Evolutionary conservation across 2,888 invertebrate species (phyloP), one percentile per base, ranked within the genome.

Genomic region (Pristionchus arcanus): DNA sequence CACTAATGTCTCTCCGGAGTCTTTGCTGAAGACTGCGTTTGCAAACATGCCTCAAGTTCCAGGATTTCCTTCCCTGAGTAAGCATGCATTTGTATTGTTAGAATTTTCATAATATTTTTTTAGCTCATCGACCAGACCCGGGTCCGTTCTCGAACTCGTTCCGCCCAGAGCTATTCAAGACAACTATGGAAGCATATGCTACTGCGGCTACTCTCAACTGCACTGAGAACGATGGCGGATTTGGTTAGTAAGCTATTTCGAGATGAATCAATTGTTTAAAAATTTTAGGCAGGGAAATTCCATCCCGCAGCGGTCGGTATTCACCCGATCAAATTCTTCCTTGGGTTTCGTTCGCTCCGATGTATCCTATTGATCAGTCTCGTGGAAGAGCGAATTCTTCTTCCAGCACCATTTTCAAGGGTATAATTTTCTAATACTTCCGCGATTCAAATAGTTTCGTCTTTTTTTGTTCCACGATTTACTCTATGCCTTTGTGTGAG

Each of bases 81-180:
- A 68, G 84, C 53, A 7, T 53, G 15, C 19, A 15, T n/a, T 49
- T 42, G 21, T 71, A 19, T 1, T n/a, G 15, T 59, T 53, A 9
- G 15, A 55, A 28, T 37, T 63, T 19, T 77, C 4, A 11, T 0
- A 9, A 11, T 49, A 49, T 49, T 49, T 49, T 49, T 83, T 25
- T 19, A 89, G 89, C 89, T 66, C 89, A 89, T 53, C 83, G 89
- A 37, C 89, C 89, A 28, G 89, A 89, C 28, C 83, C 83, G 25
- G 84, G 89, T 19, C 89, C 89, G 28, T 89, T 77, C 68, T 89
- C 89, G 63, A 83, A 31, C 42, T 31, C 89, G 5, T 89, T 89
- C 89, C 89, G 83, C 16, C 89, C 89, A 21, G 89, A 89, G 31
- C 68, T 89, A 66, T 89, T 89, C 89, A 89, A 89, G 53, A 89